Evolutionary conservation across 2,888 invertebrate species (phyloP).

Genomic region (Lamproptera curius): DNA sequence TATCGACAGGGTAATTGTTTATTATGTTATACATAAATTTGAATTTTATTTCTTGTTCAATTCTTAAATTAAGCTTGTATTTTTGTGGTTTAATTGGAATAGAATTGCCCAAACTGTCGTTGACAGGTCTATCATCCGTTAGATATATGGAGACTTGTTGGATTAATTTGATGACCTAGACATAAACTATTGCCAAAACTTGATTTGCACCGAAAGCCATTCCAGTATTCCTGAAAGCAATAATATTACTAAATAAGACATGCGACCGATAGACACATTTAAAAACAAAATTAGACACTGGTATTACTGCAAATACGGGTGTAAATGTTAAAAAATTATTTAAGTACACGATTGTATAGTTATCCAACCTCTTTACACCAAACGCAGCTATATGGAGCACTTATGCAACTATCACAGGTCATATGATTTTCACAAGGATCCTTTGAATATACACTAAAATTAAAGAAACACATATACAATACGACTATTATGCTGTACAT

Average conservation of each 20-base stretch:
- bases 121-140: constrained; percentile 39
- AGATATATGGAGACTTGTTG: constrained; percentile 18
- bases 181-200: constrained; percentile 27
- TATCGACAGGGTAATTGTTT: constrained; percentile 87
- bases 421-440: constrained; percentile 36
- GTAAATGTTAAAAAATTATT: neutral
- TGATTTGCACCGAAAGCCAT: constrained; percentile 30
- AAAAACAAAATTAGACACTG: no score
- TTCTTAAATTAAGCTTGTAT: constrained; percentile 41
- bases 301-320: no score
- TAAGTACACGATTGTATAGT: neutral
- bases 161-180: constrained; percentile 26
- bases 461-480: neutral
- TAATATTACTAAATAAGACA: constrained; percentile 7
- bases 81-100: constrained; percentile 62
- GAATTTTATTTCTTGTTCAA: constrained; percentile 43
- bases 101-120: constrained; percentile 31
- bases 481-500: constrained; percentile 11
- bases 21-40: constrained; percentile 80
- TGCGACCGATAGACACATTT: no score
- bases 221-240: constrained; percentile 28
- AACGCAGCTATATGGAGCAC: constrained; percentile 40
- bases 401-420: constrained; percentile 52
- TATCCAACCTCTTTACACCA: constrained; percentile 50
- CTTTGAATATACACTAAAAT: constrained; percentile 22